These are phyloP conservation scores for Sesia apiformis DNA, from an alignment of 2,888 invertebrate genomes.

Conservation along the genomic window DNA sequence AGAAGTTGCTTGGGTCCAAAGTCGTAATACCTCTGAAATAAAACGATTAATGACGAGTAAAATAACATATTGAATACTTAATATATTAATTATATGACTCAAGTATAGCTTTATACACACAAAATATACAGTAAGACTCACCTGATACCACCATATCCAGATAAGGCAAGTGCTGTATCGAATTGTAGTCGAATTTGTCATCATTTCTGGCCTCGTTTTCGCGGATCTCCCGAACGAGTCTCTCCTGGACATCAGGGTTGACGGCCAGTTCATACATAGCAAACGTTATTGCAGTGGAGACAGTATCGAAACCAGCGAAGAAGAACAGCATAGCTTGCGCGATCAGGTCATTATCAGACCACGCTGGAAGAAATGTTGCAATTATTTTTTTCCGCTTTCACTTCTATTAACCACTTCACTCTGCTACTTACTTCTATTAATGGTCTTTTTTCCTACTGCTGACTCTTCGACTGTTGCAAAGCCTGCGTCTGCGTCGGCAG, in stretches of 20 bases:
- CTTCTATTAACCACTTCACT: no score
- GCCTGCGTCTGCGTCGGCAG: slow-evolving; percentile 19
- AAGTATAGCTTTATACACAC: no score
- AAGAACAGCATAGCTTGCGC: slow-evolving; percentile 59
- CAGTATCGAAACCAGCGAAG: slow-evolving; percentile 63
- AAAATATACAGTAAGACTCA: background rate
- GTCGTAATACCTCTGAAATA: slow-evolving; percentile 47
- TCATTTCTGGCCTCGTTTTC: slow-evolving; percentile 22
- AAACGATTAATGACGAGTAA: background rate
- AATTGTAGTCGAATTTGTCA: slow-evolving; percentile 45
- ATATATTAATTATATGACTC: no score
- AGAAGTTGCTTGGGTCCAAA: slow-evolving; percentile 53
- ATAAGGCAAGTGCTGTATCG: slow-evolving; percentile 14
- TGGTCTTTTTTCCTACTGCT: slow-evolving; percentile 17
- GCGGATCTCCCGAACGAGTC: slow-evolving; percentile 16
- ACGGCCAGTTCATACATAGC: slow-evolving; percentile 65
- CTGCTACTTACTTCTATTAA: slow-evolving; percentile 17
- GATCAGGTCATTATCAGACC: slow-evolving; percentile 35
- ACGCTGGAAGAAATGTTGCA: slow-evolving; percentile 13
- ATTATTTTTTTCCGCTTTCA: background rate
- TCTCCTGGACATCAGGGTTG: slow-evolving; percentile 63
- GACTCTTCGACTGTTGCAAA: slow-evolving; percentile 36
- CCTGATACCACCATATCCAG: slow-evolving; percentile 55
- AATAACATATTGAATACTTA: no score
- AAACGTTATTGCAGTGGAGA: slow-evolving; percentile 46